Conservation (phyloP, 2,797 vertebrate genomes). For the Spea hammondii region DNA sequence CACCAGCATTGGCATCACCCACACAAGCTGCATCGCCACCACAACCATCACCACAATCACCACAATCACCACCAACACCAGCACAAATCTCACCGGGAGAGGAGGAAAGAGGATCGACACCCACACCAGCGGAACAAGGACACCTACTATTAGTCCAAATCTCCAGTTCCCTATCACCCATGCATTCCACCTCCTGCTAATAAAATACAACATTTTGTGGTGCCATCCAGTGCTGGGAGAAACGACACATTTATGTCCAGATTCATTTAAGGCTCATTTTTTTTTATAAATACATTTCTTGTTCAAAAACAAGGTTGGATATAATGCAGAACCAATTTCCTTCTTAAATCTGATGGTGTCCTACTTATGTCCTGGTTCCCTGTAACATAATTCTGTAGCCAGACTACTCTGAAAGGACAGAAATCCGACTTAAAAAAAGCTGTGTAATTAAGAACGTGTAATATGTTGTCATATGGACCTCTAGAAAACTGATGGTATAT, state of each 20-base stretch:
- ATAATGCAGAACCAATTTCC: slow-evolving; percentile 1
- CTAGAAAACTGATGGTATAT: not conserved
- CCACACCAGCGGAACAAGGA: slow-evolving; percentile 62
- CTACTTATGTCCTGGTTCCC: slow-evolving; percentile 12
- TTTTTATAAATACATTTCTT: slow-evolving; percentile 6
- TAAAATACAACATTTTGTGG: slow-evolving; percentile 1
- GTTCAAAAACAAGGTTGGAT: slow-evolving; percentile 14
- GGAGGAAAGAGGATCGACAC: slow-evolving; percentile 78
- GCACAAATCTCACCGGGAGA: slow-evolving; percentile 85
- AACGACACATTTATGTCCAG: not conserved
- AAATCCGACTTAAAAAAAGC: slow-evolving; percentile 41
- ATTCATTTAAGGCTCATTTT: slow-evolving; percentile 20
- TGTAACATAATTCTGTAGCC: slow-evolving; percentile 13
- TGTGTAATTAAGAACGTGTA: not conserved
- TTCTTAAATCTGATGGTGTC: slow-evolving; percentile 16
- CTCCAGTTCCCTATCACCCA: slow-evolving; percentile 1
- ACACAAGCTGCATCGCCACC: slow-evolving; percentile 80
- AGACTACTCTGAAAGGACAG: slow-evolving; percentile 1
- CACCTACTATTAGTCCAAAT: slow-evolving; percentile 66
- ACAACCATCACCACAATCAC: slow-evolving; percentile 60
- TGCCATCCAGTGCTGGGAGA: not conserved
- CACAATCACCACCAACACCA: slow-evolving; percentile 82
- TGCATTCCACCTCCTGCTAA: slow-evolving; percentile 31
- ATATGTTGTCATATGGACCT: not conserved
- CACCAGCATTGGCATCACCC: slow-evolving; percentile 68